A percentile compares a stretch with the other conserved stretches of the same genome.
Evolutionary conservation across 2,113 vertebrate genomes (phyloP).

Genomic region (Cynoglossus semilaevis): DNA sequence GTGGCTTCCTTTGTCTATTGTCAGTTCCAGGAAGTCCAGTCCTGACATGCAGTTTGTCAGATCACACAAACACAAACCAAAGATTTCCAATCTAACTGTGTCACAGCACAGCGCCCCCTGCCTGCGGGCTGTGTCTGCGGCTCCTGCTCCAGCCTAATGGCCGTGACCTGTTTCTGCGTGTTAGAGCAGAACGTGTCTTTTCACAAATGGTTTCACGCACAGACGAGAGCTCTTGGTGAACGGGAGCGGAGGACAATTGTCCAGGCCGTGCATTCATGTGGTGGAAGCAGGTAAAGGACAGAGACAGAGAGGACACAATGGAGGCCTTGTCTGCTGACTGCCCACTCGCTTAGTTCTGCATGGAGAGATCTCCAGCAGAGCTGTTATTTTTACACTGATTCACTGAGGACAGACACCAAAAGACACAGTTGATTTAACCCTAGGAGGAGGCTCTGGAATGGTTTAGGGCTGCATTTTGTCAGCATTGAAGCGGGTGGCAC

Average conservation of each 20-base stretch:
- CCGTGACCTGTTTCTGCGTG: constrained; percentile 54
- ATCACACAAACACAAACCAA: constrained; percentile 1
- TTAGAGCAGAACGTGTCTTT: constrained; percentile 30
- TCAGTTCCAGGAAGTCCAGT: constrained; percentile 27
- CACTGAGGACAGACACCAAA: background rate
- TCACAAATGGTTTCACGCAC: constrained; percentile 23
- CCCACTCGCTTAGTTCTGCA: constrained; percentile 39
- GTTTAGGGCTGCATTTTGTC: too few relatives aligned
- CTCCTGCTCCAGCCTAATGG: constrained; percentile 28
- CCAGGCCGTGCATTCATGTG: constrained; percentile 19
- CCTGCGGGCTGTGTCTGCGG: constrained; percentile 11
- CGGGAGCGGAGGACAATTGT: constrained; percentile 33
- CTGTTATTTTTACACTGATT: constrained; percentile 5
- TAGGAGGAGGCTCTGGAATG: too few relatives aligned
- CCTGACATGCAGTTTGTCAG: constrained; percentile 34
- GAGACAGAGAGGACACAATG: constrained; percentile 49
- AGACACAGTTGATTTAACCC: too few relatives aligned
- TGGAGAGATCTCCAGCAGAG: constrained; percentile 18
- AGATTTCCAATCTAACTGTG: constrained; percentile 34
- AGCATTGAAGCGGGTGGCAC: too few relatives aligned
- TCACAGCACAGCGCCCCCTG: constrained; percentile 22
- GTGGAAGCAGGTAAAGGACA: constrained; percentile 49
- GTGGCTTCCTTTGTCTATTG: constrained; percentile 68
- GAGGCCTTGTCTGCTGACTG: constrained; percentile 45
- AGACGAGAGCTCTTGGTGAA: constrained; percentile 39